Conservation (phyloP, 2,888 invertebrate species). For the Melinaea marsaeus region DNA sequence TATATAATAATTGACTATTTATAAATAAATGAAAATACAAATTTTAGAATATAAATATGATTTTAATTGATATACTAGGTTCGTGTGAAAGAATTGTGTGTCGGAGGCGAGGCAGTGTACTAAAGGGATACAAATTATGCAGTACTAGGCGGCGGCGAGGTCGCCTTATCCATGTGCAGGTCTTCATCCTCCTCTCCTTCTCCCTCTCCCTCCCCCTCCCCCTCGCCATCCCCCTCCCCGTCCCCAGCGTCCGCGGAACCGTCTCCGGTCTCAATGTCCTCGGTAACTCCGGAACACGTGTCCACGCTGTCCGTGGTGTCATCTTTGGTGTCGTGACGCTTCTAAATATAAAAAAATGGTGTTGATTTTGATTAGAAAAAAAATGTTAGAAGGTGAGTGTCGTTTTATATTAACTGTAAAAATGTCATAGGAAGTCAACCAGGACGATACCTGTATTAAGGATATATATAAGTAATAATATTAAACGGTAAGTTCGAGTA, state of each 20-base stretch:
- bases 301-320: slow-evolving; percentile 45
- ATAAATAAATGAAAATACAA: slow-evolving; percentile 70
- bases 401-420: too few relatives aligned
- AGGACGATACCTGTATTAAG: too few relatives aligned
- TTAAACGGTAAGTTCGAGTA: too few relatives aligned
- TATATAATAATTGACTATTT: slow-evolving; percentile 72
- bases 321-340: slow-evolving; percentile 59
- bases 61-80: not conserved
- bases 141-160: slow-evolving; percentile 68
- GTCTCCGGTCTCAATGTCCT: slow-evolving; percentile 43
- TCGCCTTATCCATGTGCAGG: slow-evolving; percentile 66
- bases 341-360: slow-evolving; percentile 41
- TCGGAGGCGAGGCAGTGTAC: too few relatives aligned
- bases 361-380: not conserved
- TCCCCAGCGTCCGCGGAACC: slow-evolving; percentile 36
- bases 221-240: slow-evolving; percentile 43
- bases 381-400: too few relatives aligned
- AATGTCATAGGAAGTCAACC: too few relatives aligned
- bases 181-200: slow-evolving; percentile 45
- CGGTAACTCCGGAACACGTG: slow-evolving; percentile 43
- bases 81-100: too few relatives aligned
- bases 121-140: slow-evolving; percentile 33
- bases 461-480: too few relatives aligned
- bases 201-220: slow-evolving; percentile 48
- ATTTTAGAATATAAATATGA: slow-evolving; percentile 56